A percentile compares a stretch with the other conserved stretches of the same genome.
Conservation (phyloP, 2,888 invertebrate genomes). For the Brachyptera putata region DNA sequence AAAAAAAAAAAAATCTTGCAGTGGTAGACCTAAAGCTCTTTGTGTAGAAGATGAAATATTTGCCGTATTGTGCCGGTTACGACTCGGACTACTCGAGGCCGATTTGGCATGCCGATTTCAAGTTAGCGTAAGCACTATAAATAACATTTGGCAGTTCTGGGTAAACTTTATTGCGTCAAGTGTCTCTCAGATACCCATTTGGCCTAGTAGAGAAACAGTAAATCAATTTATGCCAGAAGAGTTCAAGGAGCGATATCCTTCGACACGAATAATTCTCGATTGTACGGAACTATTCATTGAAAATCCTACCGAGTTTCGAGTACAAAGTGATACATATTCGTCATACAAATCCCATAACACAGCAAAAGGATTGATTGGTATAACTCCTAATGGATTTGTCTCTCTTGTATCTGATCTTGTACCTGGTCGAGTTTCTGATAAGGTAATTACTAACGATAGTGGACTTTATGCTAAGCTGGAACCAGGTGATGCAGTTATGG, state of each 20-base stretch:
- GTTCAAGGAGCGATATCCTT: not conserved
- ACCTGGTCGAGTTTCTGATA: slow-evolving; percentile 33
- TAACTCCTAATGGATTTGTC: slow-evolving; percentile 33
- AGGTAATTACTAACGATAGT: slow-evolving; percentile 28
- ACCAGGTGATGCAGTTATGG: slow-evolving; percentile 34
- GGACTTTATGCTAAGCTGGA: slow-evolving; percentile 29
- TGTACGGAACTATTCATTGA: slow-evolving; percentile 32
- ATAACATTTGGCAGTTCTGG: not conserved
- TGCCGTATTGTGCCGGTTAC: too few relatives aligned
- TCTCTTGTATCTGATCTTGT: slow-evolving; percentile 32
- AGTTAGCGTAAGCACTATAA: not conserved
- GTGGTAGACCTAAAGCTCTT: too few relatives aligned
- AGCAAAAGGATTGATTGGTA: slow-evolving; percentile 34
- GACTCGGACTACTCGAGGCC: too few relatives aligned
- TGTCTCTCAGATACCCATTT: not conserved
- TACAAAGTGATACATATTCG: slow-evolving; percentile 21
- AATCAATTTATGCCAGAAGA: not conserved
- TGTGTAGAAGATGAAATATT: too few relatives aligned
- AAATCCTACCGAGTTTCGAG: slow-evolving; percentile 18
- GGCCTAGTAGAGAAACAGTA: not conserved
- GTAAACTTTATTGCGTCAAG: not conserved
- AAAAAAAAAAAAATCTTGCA: not conserved
- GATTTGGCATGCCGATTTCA: too few relatives aligned
- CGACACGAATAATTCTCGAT: slow-evolving; percentile 25
- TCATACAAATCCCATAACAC: too few relatives aligned